Evolutionary conservation across 2,888 invertebrate genomes (phyloP).

Genomic region (Bursaphelenchus okinawaensis): DNA sequence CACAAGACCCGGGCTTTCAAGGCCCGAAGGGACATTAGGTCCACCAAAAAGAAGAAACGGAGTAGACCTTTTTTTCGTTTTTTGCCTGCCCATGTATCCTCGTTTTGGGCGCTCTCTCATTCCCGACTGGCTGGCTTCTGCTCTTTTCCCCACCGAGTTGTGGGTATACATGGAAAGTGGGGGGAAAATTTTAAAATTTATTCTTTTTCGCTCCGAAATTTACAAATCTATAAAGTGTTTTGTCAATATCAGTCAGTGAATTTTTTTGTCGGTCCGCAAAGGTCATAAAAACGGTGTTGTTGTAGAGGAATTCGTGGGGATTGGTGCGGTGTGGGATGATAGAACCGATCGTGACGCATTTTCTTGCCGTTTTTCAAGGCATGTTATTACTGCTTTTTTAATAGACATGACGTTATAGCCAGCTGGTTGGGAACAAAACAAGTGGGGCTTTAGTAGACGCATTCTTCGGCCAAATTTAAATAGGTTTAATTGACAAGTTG

Average conservation of each 20-base stretch:
- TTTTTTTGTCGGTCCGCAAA: not conserved
- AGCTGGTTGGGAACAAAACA: no score
- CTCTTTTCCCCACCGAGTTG: not conserved
- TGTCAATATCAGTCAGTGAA: no score
- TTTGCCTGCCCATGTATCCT: not conserved
- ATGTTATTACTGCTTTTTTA: no score
- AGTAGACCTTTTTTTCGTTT: not conserved
- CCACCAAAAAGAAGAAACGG: not conserved
- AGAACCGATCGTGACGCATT: no score
- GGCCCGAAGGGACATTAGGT: not conserved
- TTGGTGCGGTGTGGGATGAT: no score
- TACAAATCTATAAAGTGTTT: not conserved
- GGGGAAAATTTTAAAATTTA: not conserved
- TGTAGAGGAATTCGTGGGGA: no score
- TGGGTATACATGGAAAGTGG: not conserved
- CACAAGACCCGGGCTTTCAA: not conserved
- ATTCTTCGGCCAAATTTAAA: no score
- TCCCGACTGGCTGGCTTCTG: not conserved
- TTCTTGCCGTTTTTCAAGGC: no score
- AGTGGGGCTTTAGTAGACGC: no score
- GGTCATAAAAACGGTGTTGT: no score
- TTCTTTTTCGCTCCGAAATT: not conserved
- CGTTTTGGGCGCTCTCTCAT: not conserved
- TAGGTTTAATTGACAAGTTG: no score
- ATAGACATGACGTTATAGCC: no score